Base-by-base conservation (phyloP, 2,797 vertebrate genomes). In the Enteromius radiatus region DNA sequence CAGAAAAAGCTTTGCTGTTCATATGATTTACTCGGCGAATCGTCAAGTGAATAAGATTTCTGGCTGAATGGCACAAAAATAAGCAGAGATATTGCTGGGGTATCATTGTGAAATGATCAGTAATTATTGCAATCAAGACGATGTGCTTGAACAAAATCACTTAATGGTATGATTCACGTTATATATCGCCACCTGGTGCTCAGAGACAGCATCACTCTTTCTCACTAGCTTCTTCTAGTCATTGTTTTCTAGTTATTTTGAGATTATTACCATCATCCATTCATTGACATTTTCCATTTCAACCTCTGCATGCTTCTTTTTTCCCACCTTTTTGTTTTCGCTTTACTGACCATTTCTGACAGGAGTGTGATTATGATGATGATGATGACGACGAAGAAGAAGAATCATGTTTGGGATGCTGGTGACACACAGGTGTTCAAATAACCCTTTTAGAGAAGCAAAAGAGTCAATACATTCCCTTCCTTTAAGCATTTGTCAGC, bases 391-490 rank as follows among this genome's bases (percentile, higher is more conserved):
- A 47, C 87, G 88, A 87, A 84, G 63, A 21, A 17, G 64, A 88
- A 85, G 90, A 91, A 91, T 90, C 90, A 47, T 93, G 92, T 91
- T 89, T 94, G 79, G 85, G 91, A 92, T 93, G 92, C 89, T 92
- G 91, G 91, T 94, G 92, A 92, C 84, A 80, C 84, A 92, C 83
- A 94, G 92, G 80, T 92, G 59, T 80, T 80, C 41, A 67, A n/a
- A 43, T 54, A 31, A 54, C 65, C 49, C 54, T 78, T 64, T n/a
- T 79, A 63, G 19, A 81, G 69, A 52, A 38, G 17, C 70, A 54
- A 36, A 15, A 64, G 15, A 74, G 10, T 61, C 19, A 12, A 33
- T 36, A 9, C 15, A 4, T 41, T 56, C n/a, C 80, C 17, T 64
- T 45, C 26, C 26, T 64, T 43, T 54, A n/a, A 19, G 17, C 54